Evolutionary conservation across 1,140 invertebrate species (phyloP), one percentile per base, ranked within the genome.

Genomic region (Yoshiicerus persimilis): DNA sequence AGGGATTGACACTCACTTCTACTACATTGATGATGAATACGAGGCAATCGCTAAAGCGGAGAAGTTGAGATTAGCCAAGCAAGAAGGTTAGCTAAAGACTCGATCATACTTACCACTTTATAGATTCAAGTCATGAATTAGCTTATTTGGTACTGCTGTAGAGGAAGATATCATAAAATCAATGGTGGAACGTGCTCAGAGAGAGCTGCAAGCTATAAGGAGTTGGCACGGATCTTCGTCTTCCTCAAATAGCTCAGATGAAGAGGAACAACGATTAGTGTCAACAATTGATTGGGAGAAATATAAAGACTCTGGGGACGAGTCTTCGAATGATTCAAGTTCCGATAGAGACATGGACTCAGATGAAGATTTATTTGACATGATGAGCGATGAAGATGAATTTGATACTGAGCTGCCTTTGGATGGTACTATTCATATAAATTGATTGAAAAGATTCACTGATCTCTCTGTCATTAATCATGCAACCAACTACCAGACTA

Each of bases 21-120:
- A 88, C 47, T 86, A 34, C 20, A 90, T 90, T 83, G 80, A 84
- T 11, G 89, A 90, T 77, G 89, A 90, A 62, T 90, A 90, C 38
- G 75, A 83, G 11, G 41, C 38, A 11, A 39, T 88, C 0, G 77
- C 36, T 11, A 86, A 84, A 77, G 87, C 80, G 9, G 89, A 88
- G 20, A 84, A 36, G 9, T 62, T 87, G 38, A 30, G 64, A n/a
- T 86, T 87, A 66, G 41, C 41, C 1, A 23, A 36, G 5, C 85
- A 89, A 83, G 86, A 86, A 70, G 84, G 87, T 86, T 75, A 38
- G 27, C 6, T 10, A 27, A 56, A 56, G 39, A 41, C 20, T 36
- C 32, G 11, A 23, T 30, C 56, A 83, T 34, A 56, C 11, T 23
- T 0, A 16, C 32, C 6, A 11, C 32, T 13, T 83, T 1, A 83